A percentile compares a stretch with the other conserved stretches of the same genome.
phyloP scores from a whole-genome alignment of 2,888 invertebrate species.

The Hemithea aestivaria region DNA sequence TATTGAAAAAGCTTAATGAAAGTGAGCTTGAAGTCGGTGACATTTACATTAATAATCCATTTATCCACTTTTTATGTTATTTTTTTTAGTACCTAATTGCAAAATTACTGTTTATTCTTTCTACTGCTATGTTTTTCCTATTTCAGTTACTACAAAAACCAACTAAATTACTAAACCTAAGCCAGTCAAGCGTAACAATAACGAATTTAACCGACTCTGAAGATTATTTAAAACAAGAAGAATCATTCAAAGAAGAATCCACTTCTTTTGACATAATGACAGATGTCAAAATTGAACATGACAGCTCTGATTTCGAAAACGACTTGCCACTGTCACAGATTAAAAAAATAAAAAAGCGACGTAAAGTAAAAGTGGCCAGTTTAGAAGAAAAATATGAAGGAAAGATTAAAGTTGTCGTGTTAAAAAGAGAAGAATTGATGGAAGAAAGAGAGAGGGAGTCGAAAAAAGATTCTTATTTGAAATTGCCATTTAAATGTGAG shows the following conservation, averaged over 20 bases:
- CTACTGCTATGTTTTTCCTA: not conserved
- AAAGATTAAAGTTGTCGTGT: constrained; percentile 41
- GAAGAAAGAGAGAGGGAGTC: constrained; percentile 45
- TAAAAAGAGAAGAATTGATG: constrained; percentile 42
- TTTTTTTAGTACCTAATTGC: no score
- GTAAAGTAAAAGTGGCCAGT: constrained; percentile 6
- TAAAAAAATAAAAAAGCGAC: constrained; percentile 19
- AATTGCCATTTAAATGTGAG: constrained; percentile 55
- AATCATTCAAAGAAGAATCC: constrained; percentile 2
- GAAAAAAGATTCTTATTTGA: constrained; percentile 42
- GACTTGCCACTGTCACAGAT: constrained; percentile 36
- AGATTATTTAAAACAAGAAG: constrained; percentile 6
- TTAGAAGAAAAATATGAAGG: constrained; percentile 40
- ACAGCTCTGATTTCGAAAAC: constrained; percentile 39
- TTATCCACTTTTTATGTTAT: no score
- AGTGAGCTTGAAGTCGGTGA: no score
- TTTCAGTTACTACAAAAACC: constrained; percentile 11
- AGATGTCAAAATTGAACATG: constrained; percentile 47
- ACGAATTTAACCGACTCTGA: constrained; percentile 4
- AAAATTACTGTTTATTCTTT: no score
- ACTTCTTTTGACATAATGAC: constrained; percentile 25
- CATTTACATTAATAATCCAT: no score
- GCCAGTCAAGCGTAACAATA: constrained; percentile 8
- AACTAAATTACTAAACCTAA: constrained; percentile 8
- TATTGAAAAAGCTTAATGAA: no score